Evolutionary conservation across 2,888 invertebrate species (phyloP).

Genomic region (Mesorhabditis sp.): DNA sequence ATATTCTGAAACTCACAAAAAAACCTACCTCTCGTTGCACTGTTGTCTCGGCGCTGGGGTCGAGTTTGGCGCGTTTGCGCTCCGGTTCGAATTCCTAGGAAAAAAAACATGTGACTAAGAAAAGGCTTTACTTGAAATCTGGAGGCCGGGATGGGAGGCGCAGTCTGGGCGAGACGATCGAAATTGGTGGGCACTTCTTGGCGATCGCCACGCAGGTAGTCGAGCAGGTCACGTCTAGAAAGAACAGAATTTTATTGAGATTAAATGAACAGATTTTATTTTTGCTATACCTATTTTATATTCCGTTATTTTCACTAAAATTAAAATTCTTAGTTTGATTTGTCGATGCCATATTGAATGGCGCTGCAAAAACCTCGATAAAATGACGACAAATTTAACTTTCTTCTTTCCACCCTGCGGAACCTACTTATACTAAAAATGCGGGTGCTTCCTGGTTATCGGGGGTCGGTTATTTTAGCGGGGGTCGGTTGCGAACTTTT

Average conservation of each 20-base stretch:
- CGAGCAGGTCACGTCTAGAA: slow-evolving; percentile 38
- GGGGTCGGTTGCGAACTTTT: too few species aligned
- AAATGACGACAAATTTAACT: too few species aligned
- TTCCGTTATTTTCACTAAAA: slow-evolving; percentile 8
- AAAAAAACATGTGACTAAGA: not conserved
- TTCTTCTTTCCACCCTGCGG: too few species aligned
- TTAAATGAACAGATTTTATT: not conserved
- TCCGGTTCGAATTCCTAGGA: slow-evolving; percentile 20
- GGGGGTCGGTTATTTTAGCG: too few species aligned
- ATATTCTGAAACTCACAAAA: not conserved
- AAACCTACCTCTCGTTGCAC: slow-evolving; percentile 12
- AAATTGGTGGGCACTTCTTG: slow-evolving; percentile 23
- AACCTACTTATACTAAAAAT: too few species aligned
- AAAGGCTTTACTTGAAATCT: not conserved
- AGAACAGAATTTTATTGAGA: not conserved
- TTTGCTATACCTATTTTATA: not conserved
- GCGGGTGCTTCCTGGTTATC: too few species aligned
- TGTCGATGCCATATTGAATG: too few species aligned
- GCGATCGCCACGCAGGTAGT: slow-evolving; percentile 38
- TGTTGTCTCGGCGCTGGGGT: slow-evolving; percentile 8
- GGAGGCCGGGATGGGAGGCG: slow-evolving; percentile 34
- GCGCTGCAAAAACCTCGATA: too few species aligned
- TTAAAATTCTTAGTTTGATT: not conserved
- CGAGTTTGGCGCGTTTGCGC: slow-evolving; percentile 26
- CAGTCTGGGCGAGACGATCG: slow-evolving; percentile 27